Percentiles rank a stretch among this genome's conserved stretches.
Conservation (phyloP, 2,113 vertebrate species). For the Thalassarche chlororhynchos region DNA sequence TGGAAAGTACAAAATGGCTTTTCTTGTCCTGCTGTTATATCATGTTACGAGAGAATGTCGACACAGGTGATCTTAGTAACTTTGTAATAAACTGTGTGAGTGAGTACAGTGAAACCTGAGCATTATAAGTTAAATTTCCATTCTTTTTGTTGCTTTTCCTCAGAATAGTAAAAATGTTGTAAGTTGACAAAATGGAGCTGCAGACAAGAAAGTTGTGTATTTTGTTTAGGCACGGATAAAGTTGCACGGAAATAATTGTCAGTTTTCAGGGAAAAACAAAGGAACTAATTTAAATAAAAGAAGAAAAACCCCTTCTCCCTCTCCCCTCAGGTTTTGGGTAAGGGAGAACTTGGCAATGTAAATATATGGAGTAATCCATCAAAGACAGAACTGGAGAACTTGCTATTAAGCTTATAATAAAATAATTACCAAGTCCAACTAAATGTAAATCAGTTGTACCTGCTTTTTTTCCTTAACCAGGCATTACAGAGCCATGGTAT, state of each 20-base stretch:
- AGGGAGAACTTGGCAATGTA: neutral
- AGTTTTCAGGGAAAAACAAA: neutral
- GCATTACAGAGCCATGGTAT: neutral
- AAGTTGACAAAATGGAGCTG: neutral
- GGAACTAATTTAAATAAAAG: neutral
- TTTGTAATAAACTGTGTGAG: neutral
- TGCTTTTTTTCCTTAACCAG: neutral
- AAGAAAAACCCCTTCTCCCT: neutral
- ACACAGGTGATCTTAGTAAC: neutral
- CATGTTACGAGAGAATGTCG: neutral
- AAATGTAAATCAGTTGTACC: neutral
- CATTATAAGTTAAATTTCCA: neutral
- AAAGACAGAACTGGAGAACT: neutral
- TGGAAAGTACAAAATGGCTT: neutral
- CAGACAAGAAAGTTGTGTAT: neutral
- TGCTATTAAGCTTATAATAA: neutral
- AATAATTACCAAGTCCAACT: neutral
- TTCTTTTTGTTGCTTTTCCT: neutral
- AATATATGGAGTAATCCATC: neutral
- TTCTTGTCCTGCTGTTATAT: neutral
- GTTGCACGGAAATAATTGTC: neutral
- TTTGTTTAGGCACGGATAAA: neutral
- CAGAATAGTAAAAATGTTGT: neutral
- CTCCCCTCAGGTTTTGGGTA: neutral
- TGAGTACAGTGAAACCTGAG: neutral